Base-by-base conservation (phyloP, 2,797 vertebrate species). In the Lutjanus campechanus region DNA sequence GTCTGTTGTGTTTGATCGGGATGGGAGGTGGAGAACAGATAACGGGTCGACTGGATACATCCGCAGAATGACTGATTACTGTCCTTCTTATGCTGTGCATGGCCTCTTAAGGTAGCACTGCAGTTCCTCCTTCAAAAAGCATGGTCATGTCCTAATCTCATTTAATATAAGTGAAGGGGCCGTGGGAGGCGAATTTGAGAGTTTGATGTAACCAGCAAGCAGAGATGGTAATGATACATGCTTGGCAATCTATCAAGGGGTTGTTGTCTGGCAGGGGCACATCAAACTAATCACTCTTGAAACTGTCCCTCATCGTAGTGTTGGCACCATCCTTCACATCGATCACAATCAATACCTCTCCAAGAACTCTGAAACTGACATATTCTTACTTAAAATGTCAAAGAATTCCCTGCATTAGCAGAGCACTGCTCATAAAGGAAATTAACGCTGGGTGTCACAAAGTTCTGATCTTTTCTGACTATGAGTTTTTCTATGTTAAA, bases 1-100 rank as follows among this genome's bases (percentile, higher is more conserved):
- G 85, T 40, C 63, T 74, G 82, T 80, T 83, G 69, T 84, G 87
- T 94, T 91, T 92, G 91, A 91, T 92, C 62, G 49, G 78, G 80
- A 80, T 53, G 76, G 74, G 79, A 82, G 79, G 87, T 54, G 73
- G 78, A 80, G 41, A 77, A 59, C 72, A 85, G 90, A 89, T 87
- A 88, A 89, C 59, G 63, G 75, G 85, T 87, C 5, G 69, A 76
- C 72, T 61, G 61, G 54, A 79, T 64, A 44, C 66, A 77, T 67
- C 70, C 68, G 29, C 62, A 55, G 73, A 80, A 85, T 87, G 76
- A 90, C 71, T 61, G 83, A 91, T 79, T 64, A 44, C 13, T 49
- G 72, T 60, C 55, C 54, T 75, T 73, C 58, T 70, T 43, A 19
- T 55, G 25, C 63, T 17, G 70, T 0, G 1, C 53, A 61, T 76